These are phyloP conservation scores for Epizoanthus illoricatus DNA, from an alignment of 92 coral and sea anemone genomes.

Conservation along the genomic window DNA sequence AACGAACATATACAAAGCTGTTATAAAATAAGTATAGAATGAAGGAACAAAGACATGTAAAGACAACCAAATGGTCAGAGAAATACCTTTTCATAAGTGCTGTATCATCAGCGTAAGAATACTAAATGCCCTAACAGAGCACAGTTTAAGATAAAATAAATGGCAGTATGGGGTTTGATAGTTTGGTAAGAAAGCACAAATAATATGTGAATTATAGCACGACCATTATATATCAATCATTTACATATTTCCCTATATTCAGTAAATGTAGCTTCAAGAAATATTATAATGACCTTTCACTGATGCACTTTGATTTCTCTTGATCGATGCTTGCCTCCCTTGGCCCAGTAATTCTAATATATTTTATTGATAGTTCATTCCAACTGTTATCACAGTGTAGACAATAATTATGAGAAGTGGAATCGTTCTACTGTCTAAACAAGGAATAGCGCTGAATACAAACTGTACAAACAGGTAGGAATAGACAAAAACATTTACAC, in stretches of 20 bases:
- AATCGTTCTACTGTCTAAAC: too few relatives aligned
- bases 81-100: not conserved
- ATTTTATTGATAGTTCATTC: too few relatives aligned
- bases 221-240: not conserved
- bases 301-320: too few relatives aligned
- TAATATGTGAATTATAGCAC: not conserved
- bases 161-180: slow-evolving; percentile 3
- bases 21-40: not conserved
- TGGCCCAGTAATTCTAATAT: too few relatives aligned
- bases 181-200: not conserved
- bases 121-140: not conserved
- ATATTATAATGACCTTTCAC: too few relatives aligned
- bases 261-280: not conserved
- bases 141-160: not conserved
- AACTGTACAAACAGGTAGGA: too few relatives aligned
- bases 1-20: not conserved
- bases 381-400: too few relatives aligned
- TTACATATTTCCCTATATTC: too few relatives aligned
- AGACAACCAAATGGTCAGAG: not conserved
- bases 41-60: not conserved
- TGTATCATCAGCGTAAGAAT: not conserved
- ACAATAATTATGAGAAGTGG: too few relatives aligned
- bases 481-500: too few relatives aligned
- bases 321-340: too few relatives aligned
- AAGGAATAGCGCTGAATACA: too few relatives aligned